Percentiles rank a stretch among this genome's conserved stretches.
Conservation (phyloP, 2,888 invertebrate species). For the Ariolimax columbianus region DNA sequence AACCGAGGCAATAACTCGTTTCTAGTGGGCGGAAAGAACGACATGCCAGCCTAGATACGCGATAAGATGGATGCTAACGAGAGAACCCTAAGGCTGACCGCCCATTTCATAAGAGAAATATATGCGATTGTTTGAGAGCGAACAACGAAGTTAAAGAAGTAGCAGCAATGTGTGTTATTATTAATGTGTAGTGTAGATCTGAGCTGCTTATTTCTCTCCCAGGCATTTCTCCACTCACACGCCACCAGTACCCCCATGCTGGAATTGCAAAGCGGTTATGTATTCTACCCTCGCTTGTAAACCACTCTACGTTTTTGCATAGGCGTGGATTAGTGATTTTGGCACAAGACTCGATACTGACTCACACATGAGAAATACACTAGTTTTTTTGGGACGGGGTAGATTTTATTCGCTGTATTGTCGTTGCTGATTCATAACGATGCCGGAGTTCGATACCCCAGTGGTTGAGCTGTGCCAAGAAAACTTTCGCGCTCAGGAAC, state of each 20-base stretch:
- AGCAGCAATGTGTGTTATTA: background rate
- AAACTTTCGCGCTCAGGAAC: background rate
- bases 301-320: background rate
- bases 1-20: too few species aligned
- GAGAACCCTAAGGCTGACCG: too few species aligned
- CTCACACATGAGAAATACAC: slow-evolving; percentile 13
- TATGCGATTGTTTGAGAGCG: too few species aligned
- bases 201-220: background rate
- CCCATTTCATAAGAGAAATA: too few species aligned
- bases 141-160: background rate
- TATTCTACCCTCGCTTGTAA: background rate
- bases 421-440: background rate
- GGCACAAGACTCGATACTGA: background rate
- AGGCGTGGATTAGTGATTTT: background rate
- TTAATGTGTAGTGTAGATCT: background rate
- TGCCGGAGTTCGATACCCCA: background rate
- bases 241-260: background rate
- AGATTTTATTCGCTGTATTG: background rate
- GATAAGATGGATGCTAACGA: too few species aligned
- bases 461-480: slow-evolving; percentile 13
- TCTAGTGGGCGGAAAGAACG: too few species aligned
- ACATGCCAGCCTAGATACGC: too few species aligned
- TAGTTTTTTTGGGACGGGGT: background rate
- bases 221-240: background rate
- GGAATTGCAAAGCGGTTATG: background rate